Evolutionary conservation across 2,113 vertebrate genomes (phyloP).

Genomic region (Chloebia gouldiae): DNA sequence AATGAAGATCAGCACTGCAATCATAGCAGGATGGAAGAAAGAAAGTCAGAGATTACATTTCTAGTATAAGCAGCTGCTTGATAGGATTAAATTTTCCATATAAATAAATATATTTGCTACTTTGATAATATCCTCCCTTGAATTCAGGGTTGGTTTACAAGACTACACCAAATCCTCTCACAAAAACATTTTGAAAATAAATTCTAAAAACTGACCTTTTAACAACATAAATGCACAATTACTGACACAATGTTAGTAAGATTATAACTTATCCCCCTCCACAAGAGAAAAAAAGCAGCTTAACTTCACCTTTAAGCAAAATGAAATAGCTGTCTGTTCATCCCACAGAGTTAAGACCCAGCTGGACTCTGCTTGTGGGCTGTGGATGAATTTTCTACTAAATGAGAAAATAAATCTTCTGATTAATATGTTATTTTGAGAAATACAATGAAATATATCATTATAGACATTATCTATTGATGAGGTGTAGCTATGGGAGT

Average conservation of each 20-base stretch:
- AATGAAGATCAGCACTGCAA: background rate
- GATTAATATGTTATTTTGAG: background rate
- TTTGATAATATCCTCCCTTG: background rate
- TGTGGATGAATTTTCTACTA: background rate
- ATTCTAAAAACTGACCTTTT: background rate
- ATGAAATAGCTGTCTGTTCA: accelerated
- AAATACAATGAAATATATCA: background rate
- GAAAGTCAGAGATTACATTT: background rate
- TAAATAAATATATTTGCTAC: background rate
- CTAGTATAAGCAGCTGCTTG: background rate
- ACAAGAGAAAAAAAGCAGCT: background rate
- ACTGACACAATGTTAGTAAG: background rate
- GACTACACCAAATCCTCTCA: background rate
- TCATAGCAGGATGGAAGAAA: background rate
- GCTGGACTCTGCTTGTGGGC: background rate
- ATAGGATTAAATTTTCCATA: background rate
- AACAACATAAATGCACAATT: background rate
- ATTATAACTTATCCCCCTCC: background rate
- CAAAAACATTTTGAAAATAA: background rate
- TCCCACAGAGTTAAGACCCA: background rate
- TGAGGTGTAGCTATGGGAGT: background rate
- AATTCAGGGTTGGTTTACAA: background rate
- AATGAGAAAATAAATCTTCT: background rate
- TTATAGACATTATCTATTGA: background rate
- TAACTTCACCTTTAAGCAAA: background rate